These are phyloP conservation scores for Polydesmus complanatus DNA, from an alignment of 2,888 invertebrate species.

Conservation along the genomic window DNA sequence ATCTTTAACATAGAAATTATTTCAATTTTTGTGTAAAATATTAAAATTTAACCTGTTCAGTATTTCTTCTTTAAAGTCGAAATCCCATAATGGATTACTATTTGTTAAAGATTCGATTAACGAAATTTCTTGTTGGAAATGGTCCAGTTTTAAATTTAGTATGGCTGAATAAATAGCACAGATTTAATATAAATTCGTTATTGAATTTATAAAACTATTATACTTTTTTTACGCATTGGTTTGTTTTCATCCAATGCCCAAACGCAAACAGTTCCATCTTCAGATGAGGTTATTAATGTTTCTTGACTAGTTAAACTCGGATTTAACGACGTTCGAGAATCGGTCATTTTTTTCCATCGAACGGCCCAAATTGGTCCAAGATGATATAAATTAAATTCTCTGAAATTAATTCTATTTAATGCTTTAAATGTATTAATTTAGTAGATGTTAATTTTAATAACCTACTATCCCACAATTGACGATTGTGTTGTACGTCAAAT, in stretches of 20 bases:
- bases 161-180: background rate
- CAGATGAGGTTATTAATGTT: slow-evolving; percentile 5
- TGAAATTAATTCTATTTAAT: background rate
- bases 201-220: background rate
- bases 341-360: background rate
- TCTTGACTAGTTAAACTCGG: background rate
- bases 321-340: background rate
- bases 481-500: slow-evolving; percentile 7
- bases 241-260: background rate
- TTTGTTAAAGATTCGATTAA: background rate
- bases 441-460: background rate
- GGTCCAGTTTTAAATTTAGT: background rate
- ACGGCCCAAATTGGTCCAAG: slow-evolving; percentile 7
- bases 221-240: slow-evolving; percentile 4
- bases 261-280: slow-evolving; percentile 2
- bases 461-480: background rate
- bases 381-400: slow-evolving; percentile 1
- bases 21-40: background rate
- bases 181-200: background rate
- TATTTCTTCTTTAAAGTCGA: background rate
- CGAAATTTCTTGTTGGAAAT: no score
- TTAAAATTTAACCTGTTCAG: background rate
- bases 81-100: background rate
- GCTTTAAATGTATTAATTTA: background rate
- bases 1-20: background rate